phyloP scores from a whole-genome alignment of 2,888 invertebrate species.

The Orchesella flavescens region DNA sequence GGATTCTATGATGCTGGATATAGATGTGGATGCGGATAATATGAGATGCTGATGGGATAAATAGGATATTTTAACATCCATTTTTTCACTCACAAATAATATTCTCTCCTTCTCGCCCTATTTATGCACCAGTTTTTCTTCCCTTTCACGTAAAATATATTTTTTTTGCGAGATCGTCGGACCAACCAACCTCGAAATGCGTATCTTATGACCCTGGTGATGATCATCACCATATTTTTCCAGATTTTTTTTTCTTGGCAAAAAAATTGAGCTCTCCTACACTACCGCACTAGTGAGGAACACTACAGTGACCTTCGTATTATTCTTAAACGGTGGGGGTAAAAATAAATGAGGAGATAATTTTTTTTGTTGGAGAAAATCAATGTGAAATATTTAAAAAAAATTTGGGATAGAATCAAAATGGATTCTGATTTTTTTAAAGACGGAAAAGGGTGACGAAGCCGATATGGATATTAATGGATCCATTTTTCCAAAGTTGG shows the following conservation, averaged over 20 bases:
- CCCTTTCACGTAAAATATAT: background rate
- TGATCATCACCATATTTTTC: background rate
- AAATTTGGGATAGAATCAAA: no score
- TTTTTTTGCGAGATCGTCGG: background rate
- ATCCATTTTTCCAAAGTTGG: background rate
- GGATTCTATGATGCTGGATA: background rate
- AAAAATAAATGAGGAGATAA: no score
- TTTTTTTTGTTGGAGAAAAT: no score
- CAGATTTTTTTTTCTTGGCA: background rate
- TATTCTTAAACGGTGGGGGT: no score
- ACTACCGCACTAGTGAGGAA: no score
- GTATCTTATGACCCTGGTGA: background rate
- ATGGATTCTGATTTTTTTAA: background rate
- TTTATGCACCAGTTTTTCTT: background rate
- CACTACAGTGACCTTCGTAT: no score
- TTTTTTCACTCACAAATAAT: background rate
- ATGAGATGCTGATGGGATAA: constrained; percentile 23
- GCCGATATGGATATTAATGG: no score
- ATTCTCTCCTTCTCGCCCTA: no score
- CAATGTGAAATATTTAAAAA: no score
- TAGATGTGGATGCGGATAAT: constrained; percentile 1
- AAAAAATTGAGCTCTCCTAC: background rate
- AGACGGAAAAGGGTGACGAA: background rate
- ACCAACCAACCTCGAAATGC: background rate
- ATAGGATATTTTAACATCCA: background rate